Conservation (phyloP, 1,140 invertebrate genomes). For the Pemphigus obesinymphae region DNA sequence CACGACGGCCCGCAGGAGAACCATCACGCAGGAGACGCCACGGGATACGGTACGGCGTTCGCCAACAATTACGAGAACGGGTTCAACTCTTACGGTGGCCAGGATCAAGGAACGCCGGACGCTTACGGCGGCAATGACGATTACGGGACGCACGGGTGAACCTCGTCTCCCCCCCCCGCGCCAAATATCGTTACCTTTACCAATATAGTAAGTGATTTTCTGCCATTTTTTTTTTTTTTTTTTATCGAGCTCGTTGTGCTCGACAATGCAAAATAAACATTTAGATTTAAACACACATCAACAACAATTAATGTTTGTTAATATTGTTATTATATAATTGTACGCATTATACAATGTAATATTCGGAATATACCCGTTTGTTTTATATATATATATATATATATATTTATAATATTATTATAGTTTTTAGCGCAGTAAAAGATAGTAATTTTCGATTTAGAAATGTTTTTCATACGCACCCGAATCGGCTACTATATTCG, state of each 20-base stretch:
- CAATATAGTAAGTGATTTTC: constrained; percentile 41
- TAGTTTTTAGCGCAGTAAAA: too few relatives aligned
- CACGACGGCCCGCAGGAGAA: constrained; percentile 47
- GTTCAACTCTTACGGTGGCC: not conserved
- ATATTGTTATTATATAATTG: too few relatives aligned
- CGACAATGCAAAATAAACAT: not conserved
- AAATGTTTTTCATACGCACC: too few relatives aligned
- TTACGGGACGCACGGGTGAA: constrained; percentile 29
- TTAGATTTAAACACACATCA: too few relatives aligned
- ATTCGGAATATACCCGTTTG: too few relatives aligned
- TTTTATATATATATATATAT: too few relatives aligned
- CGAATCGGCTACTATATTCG: too few relatives aligned
- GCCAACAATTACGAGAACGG: not conserved
- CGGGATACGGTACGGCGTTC: not conserved
- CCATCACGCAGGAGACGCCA: not conserved
- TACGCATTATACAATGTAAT: too few relatives aligned
- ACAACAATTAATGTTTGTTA: too few relatives aligned
- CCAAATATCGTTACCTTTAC: not conserved
- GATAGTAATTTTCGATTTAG: too few relatives aligned
- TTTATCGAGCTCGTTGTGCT: not conserved
- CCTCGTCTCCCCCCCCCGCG: not conserved
- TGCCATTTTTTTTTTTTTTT: not conserved
- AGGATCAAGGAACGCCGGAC: constrained; percentile 44
- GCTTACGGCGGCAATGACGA: constrained; percentile 46
- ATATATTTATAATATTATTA: too few relatives aligned